These are phyloP conservation scores for Nomada ferruginata DNA, from an alignment of 2,888 invertebrate species.

Conservation along the genomic window DNA sequence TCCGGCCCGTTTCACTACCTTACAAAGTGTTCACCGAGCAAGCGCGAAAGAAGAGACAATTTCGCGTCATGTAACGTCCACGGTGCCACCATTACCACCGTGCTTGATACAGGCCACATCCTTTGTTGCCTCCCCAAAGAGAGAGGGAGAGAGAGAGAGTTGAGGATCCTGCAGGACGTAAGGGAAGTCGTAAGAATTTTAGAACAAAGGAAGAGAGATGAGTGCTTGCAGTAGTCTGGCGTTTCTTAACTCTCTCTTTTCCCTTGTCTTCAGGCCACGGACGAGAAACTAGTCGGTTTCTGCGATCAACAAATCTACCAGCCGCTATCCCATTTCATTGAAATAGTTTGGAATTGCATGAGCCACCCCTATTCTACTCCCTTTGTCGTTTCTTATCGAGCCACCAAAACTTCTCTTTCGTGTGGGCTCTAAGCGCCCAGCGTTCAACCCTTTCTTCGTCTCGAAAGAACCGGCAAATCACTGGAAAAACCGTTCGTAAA, in stretches of 20 bases:
- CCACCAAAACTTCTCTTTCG: constrained; percentile 14
- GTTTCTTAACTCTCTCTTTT: constrained; percentile 50
- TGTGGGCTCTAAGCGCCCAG: constrained; percentile 1
- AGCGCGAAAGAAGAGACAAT: constrained; percentile 67
- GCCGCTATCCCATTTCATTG: constrained; percentile 79
- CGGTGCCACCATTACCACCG: constrained; percentile 65
- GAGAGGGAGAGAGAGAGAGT: constrained; percentile 25
- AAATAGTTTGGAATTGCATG: constrained; percentile 82
- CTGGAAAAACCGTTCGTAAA: constrained; percentile 64
- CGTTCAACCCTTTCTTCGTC: constrained; percentile 23
- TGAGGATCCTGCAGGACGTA: constrained; percentile 29
- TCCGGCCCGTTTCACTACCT: constrained; percentile 56
- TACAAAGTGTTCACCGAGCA: constrained; percentile 66
- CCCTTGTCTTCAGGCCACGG: constrained; percentile 28
- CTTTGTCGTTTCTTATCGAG: constrained; percentile 55
- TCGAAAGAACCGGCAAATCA: constrained; percentile 50
- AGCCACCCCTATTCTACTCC: constrained; percentile 57
- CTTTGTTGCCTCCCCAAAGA: constrained; percentile 69
- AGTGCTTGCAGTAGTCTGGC: constrained; percentile 56
- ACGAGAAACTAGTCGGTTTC: constrained; percentile 51
- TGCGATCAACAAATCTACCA: constrained; percentile 73
- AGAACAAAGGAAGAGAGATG: constrained; percentile 75
- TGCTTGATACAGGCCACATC: constrained; percentile 68
- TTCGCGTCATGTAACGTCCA: constrained; percentile 57
- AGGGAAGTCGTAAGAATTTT: constrained; percentile 78